Percentiles rank a stretch among this genome's conserved stretches.
phyloP scores from a whole-genome alignment of 1,140 invertebrate species.

The Lanistes nyassanus region DNA sequence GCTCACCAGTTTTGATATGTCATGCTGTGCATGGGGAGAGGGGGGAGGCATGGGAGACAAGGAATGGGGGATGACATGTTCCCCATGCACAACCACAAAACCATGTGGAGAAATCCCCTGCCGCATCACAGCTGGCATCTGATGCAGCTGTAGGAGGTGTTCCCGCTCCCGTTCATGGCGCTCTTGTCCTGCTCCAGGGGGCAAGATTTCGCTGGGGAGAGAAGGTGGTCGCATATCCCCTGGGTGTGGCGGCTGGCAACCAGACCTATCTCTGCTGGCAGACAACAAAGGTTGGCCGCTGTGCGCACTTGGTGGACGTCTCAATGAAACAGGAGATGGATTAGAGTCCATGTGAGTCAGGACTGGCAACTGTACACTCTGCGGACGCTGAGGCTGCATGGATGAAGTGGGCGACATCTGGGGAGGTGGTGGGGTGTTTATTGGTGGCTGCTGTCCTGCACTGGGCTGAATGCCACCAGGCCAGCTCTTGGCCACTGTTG shows the following conservation, averaged over 20 bases:
- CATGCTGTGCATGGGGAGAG: conserved; percentile 6
- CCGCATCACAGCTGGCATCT: conserved; percentile 29
- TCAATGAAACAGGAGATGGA: conserved; percentile 14
- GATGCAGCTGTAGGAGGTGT: conserved; percentile 36
- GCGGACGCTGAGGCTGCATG: conserved; percentile 32
- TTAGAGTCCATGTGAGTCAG: neutral
- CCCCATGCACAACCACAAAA: conserved; percentile 20
- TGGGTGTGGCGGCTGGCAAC: conserved; percentile 22
- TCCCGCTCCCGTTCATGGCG: conserved; percentile 45
- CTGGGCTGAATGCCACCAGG: neutral
- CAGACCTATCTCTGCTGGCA: conserved; percentile 15
- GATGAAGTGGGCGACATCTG: conserved; percentile 19
- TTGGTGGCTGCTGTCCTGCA: conserved; percentile 15
- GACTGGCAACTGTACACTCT: conserved; percentile 28
- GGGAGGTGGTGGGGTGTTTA: conserved; percentile 1
- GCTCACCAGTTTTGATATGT: conserved; percentile 4
- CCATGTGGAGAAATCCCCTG: conserved; percentile 35
- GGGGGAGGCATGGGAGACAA: conserved; percentile 12
- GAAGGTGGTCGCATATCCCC: conserved; percentile 30
- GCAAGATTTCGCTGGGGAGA: conserved; percentile 22
- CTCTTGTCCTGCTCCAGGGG: conserved; percentile 30
- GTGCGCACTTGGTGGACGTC: conserved; percentile 49
- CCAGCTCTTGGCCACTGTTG: conserved; percentile 7
- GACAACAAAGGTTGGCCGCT: conserved; percentile 27
- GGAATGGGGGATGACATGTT: conserved; percentile 16